A percentile compares a stretch with the other conserved stretches of the same genome.
Conservation (phyloP, 2,113 vertebrate genomes). For the Rhombomys opimus region DNA sequence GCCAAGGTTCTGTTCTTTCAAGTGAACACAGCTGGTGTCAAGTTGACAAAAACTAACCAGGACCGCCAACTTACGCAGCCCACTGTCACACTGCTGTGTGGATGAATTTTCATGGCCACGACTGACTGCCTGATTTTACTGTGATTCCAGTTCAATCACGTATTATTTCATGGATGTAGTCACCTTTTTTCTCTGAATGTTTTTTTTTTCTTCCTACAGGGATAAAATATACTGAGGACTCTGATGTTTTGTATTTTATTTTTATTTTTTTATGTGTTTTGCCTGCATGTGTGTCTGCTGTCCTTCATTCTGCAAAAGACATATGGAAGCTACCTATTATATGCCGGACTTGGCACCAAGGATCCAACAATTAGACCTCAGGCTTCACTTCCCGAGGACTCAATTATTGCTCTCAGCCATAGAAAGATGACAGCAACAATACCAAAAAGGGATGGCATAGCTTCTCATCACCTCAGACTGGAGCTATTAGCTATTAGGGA, state of each 20-base stretch:
- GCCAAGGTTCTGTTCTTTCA: background rate
- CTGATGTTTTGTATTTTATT: background rate
- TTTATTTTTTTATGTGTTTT: background rate
- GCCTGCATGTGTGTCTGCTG: background rate
- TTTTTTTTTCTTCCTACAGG: background rate
- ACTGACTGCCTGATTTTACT: background rate
- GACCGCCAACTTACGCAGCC: background rate
- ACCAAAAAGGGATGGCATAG: background rate
- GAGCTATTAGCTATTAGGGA: background rate
- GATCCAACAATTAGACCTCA: background rate
- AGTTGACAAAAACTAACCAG: background rate
- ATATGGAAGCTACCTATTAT: background rate
- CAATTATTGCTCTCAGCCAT: background rate
- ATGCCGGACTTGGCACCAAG: background rate
- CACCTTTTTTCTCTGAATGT: background rate
- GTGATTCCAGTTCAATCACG: background rate
- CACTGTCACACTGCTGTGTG: background rate
- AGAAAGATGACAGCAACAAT: background rate
- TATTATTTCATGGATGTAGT: background rate
- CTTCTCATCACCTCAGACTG: background rate
- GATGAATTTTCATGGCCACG: background rate
- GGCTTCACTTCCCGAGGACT: background rate
- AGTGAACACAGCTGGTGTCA: background rate
- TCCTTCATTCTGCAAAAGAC: background rate
- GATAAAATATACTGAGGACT: background rate